Conservation (phyloP, 2,113 vertebrate species). For the Gavia stellata region DNA sequence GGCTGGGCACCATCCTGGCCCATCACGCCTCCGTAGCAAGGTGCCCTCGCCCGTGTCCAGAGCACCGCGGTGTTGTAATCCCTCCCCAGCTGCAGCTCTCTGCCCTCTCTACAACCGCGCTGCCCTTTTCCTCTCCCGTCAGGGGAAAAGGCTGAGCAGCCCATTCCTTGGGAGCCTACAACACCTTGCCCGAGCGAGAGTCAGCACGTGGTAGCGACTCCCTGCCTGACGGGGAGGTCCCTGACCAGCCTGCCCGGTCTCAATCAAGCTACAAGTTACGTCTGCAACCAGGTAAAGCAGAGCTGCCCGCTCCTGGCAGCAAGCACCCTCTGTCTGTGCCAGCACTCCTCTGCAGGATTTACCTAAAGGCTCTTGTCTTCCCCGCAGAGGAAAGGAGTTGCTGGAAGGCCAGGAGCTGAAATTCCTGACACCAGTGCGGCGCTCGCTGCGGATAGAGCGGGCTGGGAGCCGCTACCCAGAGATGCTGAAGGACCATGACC, state of each 20-base stretch:
- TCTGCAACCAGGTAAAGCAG: slow-evolving; percentile 58
- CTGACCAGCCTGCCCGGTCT: not conserved
- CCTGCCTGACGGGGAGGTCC: not conserved
- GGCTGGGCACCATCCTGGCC: not conserved
- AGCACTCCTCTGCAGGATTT: fast-evolving
- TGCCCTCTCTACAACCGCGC: not conserved
- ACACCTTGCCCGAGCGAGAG: not conserved
- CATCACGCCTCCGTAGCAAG: not conserved
- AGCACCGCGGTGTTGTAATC: fast-evolving
- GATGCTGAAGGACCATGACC: slow-evolving; percentile 68
- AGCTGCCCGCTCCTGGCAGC: not conserved
- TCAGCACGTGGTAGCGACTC: not conserved
- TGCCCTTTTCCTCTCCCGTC: not conserved
- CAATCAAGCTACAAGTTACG: slow-evolving; percentile 62
- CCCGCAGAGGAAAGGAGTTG: not conserved
- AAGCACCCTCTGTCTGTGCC: not conserved
- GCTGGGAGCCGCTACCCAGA: not conserved
- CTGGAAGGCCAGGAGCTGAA: slow-evolving; percentile 15
- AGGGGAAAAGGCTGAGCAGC: not conserved
- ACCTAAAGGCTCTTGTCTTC: not conserved
- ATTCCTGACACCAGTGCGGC: slow-evolving; percentile 68
- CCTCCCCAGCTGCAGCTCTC: not conserved
- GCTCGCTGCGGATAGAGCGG: slow-evolving; percentile 57
- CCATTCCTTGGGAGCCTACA: not conserved
- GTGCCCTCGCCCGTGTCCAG: fast-evolving